Base-by-base conservation (phyloP, 2,797 vertebrate species). In the Decapterus maruadsi region DNA sequence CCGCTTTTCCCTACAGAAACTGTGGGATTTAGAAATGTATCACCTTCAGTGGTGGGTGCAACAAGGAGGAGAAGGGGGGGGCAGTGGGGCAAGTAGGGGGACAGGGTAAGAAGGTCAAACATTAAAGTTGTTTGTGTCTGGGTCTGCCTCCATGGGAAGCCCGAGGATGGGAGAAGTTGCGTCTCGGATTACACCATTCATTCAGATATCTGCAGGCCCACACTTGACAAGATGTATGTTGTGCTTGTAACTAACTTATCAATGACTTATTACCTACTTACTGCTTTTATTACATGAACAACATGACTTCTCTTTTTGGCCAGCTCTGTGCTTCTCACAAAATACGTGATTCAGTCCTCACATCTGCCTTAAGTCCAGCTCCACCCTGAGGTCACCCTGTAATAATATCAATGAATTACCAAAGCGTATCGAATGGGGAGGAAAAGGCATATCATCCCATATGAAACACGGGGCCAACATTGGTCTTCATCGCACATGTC, bases 91-190 rank as follows among this genome's bases (percentile, higher is more conserved):
- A 61, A 34, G 29, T 7, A 36, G 48, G 57, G 26, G 51, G 55
- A 53, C 60, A 42, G 58, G 57, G 77, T 66, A 62, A 75, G 17
- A 71, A 61, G 57, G 72, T 88, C 73, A 80, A 51, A 60, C 56
- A 55, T 72, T n/a, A 63, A 55, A 66, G 68, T 68, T 83, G 80
- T 88, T 85, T 89, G 66, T 87, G 83, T 90, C 84, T 89, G 72
- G 34, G 69, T 84, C 82, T 71, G 68, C 29, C 83, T 82, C 78
- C 74, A 50, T 40, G 48, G 80, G 79, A 74, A 45, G 74, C 54
- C 69, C 40, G 48, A 8, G 56, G 65, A 67, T 60, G 55, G 31
- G 13, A 10, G 56, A 79, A 76, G 19, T 68, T 0, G 2, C 19
- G 42, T 74, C 59, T 86, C 61, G 61, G 16, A 55, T 78, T 45